Evolutionary conservation across 1,140 invertebrate species (phyloP).

Genomic region (Heliconius eleuchia): DNA sequence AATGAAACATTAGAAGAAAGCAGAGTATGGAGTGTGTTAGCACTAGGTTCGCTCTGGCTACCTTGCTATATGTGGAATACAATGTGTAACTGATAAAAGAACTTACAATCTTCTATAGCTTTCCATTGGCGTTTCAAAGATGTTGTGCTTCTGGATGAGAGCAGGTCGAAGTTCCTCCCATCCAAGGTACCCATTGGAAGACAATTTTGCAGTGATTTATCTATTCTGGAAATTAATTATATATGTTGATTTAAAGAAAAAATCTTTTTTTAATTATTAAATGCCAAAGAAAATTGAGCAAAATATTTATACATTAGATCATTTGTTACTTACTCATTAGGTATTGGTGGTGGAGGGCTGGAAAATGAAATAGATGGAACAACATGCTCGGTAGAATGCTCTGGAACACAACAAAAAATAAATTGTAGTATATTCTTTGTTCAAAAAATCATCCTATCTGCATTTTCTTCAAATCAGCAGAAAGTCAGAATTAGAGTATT

Average conservation of each 20-base stretch:
- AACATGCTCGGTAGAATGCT: neutral
- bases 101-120: neutral
- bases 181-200: constrained; percentile 13
- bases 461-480: too few species aligned
- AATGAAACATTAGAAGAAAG: too few species aligned
- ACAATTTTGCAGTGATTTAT: constrained; percentile 14
- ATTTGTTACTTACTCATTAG: neutral
- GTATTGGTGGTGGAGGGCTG: neutral
- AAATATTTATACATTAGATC: neutral
- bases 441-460: too few species aligned
- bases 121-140: neutral
- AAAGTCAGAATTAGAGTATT: too few species aligned
- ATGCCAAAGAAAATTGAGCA: too few species aligned
- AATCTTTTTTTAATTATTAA: too few species aligned
- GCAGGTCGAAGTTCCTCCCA: neutral
- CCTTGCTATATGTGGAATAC: neutral
- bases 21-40: too few species aligned
- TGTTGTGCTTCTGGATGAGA: neutral
- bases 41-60: too few species aligned
- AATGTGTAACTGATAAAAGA: neutral
- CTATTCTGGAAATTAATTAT: constrained; percentile 17
- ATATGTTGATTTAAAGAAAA: too few species aligned
- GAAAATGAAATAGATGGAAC: neutral
- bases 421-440: too few species aligned
- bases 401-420: neutral